Conservation (phyloP, 2,888 invertebrate genomes). For the Agonum fuliginosum region DNA sequence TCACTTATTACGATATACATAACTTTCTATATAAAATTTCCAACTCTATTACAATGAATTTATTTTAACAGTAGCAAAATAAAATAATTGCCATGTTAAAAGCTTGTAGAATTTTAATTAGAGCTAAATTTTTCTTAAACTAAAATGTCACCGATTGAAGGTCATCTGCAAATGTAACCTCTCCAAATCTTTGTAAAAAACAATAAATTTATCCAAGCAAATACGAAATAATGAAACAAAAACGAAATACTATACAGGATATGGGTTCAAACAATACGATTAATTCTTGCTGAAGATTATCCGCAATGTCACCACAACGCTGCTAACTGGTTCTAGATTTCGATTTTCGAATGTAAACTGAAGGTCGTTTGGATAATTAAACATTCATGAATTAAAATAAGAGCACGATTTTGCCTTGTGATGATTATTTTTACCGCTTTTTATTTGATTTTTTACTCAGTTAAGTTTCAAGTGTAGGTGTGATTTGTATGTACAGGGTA, state of each 20-base stretch:
- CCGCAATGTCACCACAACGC: constrained; percentile 32
- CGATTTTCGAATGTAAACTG: constrained; percentile 50
- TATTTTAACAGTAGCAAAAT: constrained; percentile 9
- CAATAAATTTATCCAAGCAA: constrained; percentile 26
- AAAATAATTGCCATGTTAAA: background rate
- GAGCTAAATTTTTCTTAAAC: background rate
- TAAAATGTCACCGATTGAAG: background rate
- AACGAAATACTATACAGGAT: constrained; percentile 13
- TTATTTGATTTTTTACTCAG: constrained; percentile 22
- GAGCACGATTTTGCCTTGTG: constrained; percentile 46
- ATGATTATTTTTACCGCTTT: constrained; percentile 38
- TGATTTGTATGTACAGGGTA: constrained; percentile 3
- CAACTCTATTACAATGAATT: constrained; percentile 15
- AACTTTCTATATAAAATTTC: constrained; percentile 22
- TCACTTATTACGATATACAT: constrained; percentile 19
- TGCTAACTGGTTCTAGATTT: constrained; percentile 42
- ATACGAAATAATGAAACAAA: constrained; percentile 12
- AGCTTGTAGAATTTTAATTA: constrained; percentile 12
- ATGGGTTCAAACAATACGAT: constrained; percentile 39
- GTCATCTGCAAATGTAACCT: background rate
- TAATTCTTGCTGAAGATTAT: constrained; percentile 26
- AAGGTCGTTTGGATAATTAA: constrained; percentile 50
- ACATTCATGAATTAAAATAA: constrained; percentile 50
- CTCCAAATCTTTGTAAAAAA: constrained; percentile 6
- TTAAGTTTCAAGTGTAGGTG: constrained; percentile 14